phyloP scores from a whole-genome alignment of 1,140 invertebrate genomes.

The Nasonia vitripennis region DNA sequence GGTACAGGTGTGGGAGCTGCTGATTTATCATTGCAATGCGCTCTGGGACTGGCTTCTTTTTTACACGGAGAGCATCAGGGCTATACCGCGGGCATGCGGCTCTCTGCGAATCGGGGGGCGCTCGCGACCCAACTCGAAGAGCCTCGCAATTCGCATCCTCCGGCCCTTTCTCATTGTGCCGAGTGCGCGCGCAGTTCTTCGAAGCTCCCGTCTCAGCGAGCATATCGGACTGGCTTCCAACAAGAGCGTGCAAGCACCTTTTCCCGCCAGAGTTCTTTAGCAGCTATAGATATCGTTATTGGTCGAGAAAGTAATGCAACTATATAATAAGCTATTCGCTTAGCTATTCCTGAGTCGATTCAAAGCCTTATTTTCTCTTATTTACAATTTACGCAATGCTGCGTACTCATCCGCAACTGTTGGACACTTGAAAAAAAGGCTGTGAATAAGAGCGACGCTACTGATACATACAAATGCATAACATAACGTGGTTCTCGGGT shows the following conservation, averaged over 20 bases:
- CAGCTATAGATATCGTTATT: no score
- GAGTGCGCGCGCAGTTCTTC: not conserved
- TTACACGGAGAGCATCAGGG: no score
- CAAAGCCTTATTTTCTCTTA: conserved; percentile 36
- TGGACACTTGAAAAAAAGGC: conserved; percentile 32
- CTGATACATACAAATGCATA: not conserved
- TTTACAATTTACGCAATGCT: not conserved
- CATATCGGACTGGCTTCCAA: not conserved
- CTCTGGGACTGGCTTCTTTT: no score
- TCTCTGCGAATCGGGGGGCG: no score
- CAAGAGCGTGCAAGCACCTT: not conserved
- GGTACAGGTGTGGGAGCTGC: not conserved
- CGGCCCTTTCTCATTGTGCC: no score
- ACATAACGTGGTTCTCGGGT: conserved; percentile 47
- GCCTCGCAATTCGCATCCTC: no score
- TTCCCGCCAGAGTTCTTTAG: not conserved
- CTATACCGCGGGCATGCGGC: no score
- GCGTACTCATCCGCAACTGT: not conserved
- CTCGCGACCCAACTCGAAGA: no score
- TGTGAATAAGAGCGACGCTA: conserved; percentile 7
- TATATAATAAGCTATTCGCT: not conserved
- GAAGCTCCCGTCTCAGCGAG: no score
- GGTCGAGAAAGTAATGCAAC: not conserved
- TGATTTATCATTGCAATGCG: no score
- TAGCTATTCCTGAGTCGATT: conserved; percentile 5